These are phyloP conservation scores for Pogona vitticeps DNA, from an alignment of 2,113 vertebrate species.

Conservation along the genomic window DNA sequence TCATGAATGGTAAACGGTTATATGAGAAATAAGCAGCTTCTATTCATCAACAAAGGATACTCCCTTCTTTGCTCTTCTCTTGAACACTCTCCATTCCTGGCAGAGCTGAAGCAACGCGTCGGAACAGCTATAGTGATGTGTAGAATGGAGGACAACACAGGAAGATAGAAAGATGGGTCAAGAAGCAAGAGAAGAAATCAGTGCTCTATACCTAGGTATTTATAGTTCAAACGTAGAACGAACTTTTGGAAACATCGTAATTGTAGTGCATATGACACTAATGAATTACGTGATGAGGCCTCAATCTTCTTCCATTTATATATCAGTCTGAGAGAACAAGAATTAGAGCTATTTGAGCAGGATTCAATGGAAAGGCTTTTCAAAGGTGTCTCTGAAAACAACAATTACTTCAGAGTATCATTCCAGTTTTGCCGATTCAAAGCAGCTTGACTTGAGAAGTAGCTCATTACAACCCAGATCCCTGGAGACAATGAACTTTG, in stretches of 20 bases:
- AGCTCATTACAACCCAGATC: not conserved
- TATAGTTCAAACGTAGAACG: not conserved
- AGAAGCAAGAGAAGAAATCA: not conserved
- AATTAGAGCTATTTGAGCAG: not conserved
- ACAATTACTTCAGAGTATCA: not conserved
- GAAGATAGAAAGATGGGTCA: not conserved
- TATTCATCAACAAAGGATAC: constrained; percentile 84
- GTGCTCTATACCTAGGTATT: not conserved
- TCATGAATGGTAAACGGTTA: not conserved
- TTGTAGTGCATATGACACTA: not conserved
- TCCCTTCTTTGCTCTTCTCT: constrained; percentile 92
- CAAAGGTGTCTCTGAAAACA: not conserved
- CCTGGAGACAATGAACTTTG: not conserved
- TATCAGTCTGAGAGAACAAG: not conserved
- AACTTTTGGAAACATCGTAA: not conserved
- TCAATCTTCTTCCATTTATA: not conserved
- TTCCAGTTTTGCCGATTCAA: not conserved
- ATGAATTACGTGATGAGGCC: not conserved
- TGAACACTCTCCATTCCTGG: constrained; percentile 92
- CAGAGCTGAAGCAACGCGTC: constrained; percentile 88
- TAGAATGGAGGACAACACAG: not conserved
- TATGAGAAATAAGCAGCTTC: not conserved
- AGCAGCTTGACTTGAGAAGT: not conserved
- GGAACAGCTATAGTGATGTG: constrained; percentile 81
- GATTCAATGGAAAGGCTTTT: not conserved